Conservation (phyloP, 2,797 vertebrate species). For the Craterocephalus amniculus region DNA sequence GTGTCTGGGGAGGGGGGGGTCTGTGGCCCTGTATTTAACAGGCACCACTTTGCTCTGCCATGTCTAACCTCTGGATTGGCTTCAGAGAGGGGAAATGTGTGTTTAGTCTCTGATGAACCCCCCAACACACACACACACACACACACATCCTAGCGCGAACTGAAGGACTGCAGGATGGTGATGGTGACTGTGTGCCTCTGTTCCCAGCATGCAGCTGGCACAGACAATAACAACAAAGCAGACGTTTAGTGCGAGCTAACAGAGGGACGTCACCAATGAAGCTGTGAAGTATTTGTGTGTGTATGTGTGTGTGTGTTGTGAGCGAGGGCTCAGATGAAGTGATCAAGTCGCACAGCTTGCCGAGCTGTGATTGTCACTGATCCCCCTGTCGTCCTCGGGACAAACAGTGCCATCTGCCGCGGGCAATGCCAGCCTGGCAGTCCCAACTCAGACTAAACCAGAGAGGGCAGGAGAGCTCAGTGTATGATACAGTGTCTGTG, state of each 20-base stretch:
- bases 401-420: constrained; percentile 79
- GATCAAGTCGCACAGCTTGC: constrained; percentile 79
- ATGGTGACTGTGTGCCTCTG: constrained; percentile 51
- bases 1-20: constrained; percentile 24
- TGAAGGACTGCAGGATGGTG: constrained; percentile 64
- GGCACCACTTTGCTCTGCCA: constrained; percentile 35
- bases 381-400: constrained; percentile 58
- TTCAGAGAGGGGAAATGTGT: constrained; percentile 55
- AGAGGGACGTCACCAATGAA: constrained; percentile 46
- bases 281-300: constrained; percentile 29
- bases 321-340: constrained; percentile 75
- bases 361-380: constrained; percentile 79
- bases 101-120: constrained; percentile 58
- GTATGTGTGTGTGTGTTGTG: constrained; percentile 44
- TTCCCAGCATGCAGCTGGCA: constrained; percentile 73
- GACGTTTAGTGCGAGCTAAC: constrained; percentile 69
- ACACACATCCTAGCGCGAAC: constrained; percentile 24
- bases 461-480: constrained; percentile 66
- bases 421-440: constrained; percentile 73
- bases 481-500: constrained; percentile 41
- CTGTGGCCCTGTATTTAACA: constrained; percentile 40
- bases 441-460: constrained; percentile 57
- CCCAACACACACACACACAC: constrained; percentile 1
- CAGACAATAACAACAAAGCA: constrained; percentile 67
- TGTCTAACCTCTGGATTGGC: constrained; percentile 27